Conservation (phyloP, 2,797 vertebrate species). For the Pteropus rufus region DNA sequence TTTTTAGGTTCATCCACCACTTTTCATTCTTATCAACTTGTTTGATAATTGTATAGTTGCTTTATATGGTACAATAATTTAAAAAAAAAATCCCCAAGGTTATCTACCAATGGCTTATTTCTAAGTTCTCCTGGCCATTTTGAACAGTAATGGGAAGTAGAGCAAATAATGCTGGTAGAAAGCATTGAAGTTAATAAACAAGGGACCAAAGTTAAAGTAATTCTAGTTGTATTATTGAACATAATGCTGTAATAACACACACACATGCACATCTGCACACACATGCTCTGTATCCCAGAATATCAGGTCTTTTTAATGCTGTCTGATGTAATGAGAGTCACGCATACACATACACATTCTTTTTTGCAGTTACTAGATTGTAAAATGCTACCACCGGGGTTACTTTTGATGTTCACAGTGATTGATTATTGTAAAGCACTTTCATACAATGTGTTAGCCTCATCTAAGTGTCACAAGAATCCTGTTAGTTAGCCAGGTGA, state of each 20-base stretch:
- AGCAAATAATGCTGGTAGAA: neutral
- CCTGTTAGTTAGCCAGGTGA: neutral
- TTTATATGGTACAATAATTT: conserved; percentile 17
- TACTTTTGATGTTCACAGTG: neutral
- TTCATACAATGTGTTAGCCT: neutral
- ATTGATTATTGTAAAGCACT: neutral
- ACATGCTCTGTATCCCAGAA: conserved; percentile 58
- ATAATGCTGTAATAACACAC: neutral
- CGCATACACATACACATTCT: neutral
- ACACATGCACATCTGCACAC: neutral
- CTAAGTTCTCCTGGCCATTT: conserved; percentile 8
- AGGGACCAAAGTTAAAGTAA: conserved; percentile 40
- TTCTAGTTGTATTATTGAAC: conserved; percentile 31
- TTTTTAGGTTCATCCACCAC: conserved; percentile 46
- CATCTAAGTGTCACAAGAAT: neutral
- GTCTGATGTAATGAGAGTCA: neutral
- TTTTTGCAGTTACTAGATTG: neutral
- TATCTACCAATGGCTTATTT: neutral
- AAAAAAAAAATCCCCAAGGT: neutral
- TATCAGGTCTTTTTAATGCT: conserved; percentile 53
- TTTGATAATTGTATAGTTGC: conserved; percentile 48
- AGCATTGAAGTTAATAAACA: conserved; percentile 22
- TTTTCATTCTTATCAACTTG: conserved; percentile 53
- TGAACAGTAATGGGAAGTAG: conserved; percentile 16
- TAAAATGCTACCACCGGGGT: neutral